Percentiles rank a stretch among this genome's conserved stretches.
Conservation (phyloP, 1,140 invertebrate species). For the Nasonia giraulti region DNA sequence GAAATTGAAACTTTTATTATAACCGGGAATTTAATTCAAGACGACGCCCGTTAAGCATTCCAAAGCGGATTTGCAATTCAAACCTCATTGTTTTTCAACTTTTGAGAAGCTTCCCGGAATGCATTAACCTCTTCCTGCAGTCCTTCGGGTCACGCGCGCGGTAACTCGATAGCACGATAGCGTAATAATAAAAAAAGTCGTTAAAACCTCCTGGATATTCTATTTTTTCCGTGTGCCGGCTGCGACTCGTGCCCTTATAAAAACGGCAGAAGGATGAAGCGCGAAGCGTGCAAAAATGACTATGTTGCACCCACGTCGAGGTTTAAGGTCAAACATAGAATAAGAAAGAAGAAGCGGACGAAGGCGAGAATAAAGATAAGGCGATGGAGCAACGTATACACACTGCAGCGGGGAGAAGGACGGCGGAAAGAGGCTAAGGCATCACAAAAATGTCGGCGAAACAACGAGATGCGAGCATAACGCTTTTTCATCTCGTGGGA, state of each 20-base stretch:
- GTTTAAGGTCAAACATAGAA: constrained; percentile 39
- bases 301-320: constrained; percentile 57
- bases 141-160: no score
- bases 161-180: neutral
- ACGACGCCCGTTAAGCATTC: no score
- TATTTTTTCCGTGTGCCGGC: neutral
- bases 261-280: neutral
- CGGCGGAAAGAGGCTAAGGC: neutral
- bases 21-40: no score
- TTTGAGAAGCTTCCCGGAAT: neutral
- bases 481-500: constrained; percentile 35
- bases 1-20: no score
- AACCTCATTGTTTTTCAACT: no score
- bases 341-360: neutral
- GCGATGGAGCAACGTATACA: neutral
- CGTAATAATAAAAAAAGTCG: constrained; percentile 23
- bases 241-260: neutral
- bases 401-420: neutral
- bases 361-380: neutral
- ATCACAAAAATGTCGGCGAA: constrained; percentile 17
- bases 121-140: neutral
- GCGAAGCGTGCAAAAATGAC: constrained; percentile 65
- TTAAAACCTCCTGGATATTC: constrained; percentile 21
- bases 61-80: no score
- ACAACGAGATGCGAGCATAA: constrained; percentile 23